Conservation (phyloP, 1,140 invertebrate species). For the Drosophila tani region DNA sequence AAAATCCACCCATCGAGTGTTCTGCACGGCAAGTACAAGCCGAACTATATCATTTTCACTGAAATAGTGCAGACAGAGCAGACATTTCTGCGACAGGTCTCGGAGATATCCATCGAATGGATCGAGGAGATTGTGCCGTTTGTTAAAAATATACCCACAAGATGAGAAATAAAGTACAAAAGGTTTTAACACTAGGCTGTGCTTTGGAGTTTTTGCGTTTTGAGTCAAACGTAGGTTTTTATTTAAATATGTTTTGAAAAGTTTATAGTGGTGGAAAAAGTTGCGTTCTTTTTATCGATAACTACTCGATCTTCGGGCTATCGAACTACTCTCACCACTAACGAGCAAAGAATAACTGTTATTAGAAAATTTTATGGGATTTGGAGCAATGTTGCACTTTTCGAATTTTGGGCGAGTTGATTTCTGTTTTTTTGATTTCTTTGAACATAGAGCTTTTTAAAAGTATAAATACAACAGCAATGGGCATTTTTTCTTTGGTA, state of each 20-base stretch:
- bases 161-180: slow-evolving; percentile 30
- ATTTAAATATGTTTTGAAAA: background rate
- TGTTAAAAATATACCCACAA: slow-evolving; percentile 28
- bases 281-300: no score
- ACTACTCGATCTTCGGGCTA: no score
- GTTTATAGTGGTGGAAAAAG: no score
- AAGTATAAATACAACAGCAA: no score
- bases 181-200: background rate
- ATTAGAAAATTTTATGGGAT: no score
- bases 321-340: no score
- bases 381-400: no score
- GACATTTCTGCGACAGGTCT: slow-evolving; percentile 92
- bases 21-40: slow-evolving; percentile 87
- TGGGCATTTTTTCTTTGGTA: slow-evolving; percentile 16
- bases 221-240: no score
- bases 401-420: no score
- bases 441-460: background rate
- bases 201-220: no score
- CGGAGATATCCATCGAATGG: slow-evolving; percentile 91
- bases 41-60: slow-evolving; percentile 93
- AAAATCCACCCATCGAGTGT: slow-evolving; percentile 84
- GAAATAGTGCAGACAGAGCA: slow-evolving; percentile 95
- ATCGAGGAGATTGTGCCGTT: slow-evolving; percentile 87
- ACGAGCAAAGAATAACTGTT: no score
- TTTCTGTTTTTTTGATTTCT: background rate